phyloP scores from a whole-genome alignment of 2,888 invertebrate species.

The Xanthia togata region DNA sequence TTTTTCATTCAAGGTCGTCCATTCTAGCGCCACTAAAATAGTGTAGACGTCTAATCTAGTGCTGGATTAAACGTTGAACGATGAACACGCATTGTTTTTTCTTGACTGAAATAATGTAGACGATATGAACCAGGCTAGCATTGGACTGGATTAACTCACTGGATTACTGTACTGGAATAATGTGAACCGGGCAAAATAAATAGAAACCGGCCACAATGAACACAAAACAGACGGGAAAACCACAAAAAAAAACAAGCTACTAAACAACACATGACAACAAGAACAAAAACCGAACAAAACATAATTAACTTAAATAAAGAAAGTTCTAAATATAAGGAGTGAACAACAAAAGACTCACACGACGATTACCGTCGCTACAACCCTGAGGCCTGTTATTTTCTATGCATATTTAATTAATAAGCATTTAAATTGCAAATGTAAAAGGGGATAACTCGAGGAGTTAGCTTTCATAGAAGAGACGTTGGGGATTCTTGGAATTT shows the following conservation, averaged over 20 bases:
- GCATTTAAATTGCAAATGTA: conserved; percentile 84
- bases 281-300: conserved; percentile 1
- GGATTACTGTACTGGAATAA: no score
- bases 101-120: no score
- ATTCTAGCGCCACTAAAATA: no score
- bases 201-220: no score
- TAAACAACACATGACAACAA: conserved; percentile 10
- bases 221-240: neutral
- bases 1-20: no score
- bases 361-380: conserved; percentile 66
- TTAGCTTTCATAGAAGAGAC: conserved; percentile 66
- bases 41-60: no score
- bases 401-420: conserved; percentile 84
- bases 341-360: conserved; percentile 67
- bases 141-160: no score
- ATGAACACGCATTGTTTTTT: no score
- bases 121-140: no score
- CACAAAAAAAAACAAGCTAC: neutral
- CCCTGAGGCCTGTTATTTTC: conserved; percentile 76
- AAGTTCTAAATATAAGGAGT: conserved; percentile 48
- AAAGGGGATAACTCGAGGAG: conserved; percentile 61
- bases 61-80: no score
- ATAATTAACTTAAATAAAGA: conserved; percentile 10
- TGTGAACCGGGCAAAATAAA: no score
- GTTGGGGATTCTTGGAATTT: conserved; percentile 31